Evolutionary conservation across 2,888 invertebrate species (phyloP).

Genomic region (Hemaris fuciformis): DNA sequence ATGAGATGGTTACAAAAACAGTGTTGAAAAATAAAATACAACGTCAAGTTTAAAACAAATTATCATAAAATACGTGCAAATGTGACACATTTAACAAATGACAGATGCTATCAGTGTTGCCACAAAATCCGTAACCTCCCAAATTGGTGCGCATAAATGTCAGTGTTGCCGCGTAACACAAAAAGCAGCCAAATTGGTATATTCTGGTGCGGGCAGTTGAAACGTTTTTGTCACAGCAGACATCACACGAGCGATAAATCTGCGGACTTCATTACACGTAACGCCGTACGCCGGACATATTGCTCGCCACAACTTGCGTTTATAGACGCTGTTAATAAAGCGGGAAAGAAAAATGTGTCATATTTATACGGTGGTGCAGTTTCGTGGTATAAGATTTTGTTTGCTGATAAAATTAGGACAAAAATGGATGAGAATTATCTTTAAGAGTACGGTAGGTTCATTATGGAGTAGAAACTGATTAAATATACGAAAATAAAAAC

Average conservation of each 20-base stretch:
- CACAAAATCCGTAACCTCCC: background rate
- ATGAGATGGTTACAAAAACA: too few relatives aligned
- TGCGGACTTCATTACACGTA: slow-evolving; percentile 1
- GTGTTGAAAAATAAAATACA: background rate
- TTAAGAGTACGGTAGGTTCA: too few relatives aligned
- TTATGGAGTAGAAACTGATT: too few relatives aligned
- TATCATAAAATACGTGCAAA: background rate
- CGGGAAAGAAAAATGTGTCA: background rate
- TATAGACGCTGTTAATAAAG: background rate
- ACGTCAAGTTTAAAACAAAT: background rate
- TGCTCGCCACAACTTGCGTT: background rate
- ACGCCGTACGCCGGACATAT: background rate
- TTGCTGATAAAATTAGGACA: too few relatives aligned
- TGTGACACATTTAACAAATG: background rate
- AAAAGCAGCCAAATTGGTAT: slow-evolving; percentile 6
- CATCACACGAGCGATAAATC: background rate
- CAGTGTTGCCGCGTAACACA: background rate
- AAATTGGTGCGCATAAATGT: slow-evolving; percentile 3
- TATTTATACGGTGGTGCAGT: background rate
- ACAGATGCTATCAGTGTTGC: background rate
- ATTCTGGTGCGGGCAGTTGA: background rate
- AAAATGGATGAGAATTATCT: too few relatives aligned
- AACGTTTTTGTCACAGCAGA: background rate
- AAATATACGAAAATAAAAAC: too few relatives aligned
- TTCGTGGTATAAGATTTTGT: background rate